Conservation (phyloP, 2,888 invertebrate species). For the Balanococcus diminutus region DNA sequence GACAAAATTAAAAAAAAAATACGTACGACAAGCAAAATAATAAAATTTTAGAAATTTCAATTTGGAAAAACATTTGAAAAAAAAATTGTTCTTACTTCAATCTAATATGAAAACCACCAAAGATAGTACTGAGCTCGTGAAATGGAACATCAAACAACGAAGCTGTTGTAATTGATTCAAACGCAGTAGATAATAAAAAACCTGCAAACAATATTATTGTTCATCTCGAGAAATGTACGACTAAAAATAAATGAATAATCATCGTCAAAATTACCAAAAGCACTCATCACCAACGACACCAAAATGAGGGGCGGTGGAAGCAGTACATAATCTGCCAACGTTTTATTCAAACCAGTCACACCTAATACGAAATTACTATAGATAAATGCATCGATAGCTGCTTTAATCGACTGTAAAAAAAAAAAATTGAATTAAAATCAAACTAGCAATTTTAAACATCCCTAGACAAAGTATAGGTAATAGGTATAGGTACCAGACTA, state of each 20-base stretch:
- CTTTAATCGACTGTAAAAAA: conserved; percentile 67
- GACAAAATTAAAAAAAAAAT: too few species aligned
- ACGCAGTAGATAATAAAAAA: conserved; percentile 73
- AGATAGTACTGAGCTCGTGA: conserved; percentile 70
- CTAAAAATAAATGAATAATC: too few species aligned
- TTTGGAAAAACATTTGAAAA: too few species aligned
- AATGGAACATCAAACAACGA: conserved; percentile 75
- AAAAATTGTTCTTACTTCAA: conserved; percentile 49
- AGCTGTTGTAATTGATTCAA: conserved; percentile 73
- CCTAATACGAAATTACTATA: conserved; percentile 69
- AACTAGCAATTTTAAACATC: too few species aligned
- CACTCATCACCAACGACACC: conserved; percentile 72
- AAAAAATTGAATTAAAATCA: neutral
- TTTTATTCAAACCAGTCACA: conserved; percentile 66
- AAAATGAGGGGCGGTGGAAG: conserved; percentile 70
- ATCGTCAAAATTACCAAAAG: conserved; percentile 65
- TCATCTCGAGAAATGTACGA: too few species aligned
- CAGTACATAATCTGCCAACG: conserved; percentile 66
- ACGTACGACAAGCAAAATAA: too few species aligned
- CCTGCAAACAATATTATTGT: conserved; percentile 35
- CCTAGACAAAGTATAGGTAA: neutral
- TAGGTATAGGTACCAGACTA: neutral
- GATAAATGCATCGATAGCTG: conserved; percentile 69
- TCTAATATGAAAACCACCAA: conserved; percentile 49
- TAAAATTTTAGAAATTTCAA: too few species aligned